Percentiles rank a stretch among this genome's conserved stretches.
These are phyloP conservation scores for Rhamnusium bicolor DNA, from an alignment of 2,888 invertebrate species.

Conservation along the genomic window DNA sequence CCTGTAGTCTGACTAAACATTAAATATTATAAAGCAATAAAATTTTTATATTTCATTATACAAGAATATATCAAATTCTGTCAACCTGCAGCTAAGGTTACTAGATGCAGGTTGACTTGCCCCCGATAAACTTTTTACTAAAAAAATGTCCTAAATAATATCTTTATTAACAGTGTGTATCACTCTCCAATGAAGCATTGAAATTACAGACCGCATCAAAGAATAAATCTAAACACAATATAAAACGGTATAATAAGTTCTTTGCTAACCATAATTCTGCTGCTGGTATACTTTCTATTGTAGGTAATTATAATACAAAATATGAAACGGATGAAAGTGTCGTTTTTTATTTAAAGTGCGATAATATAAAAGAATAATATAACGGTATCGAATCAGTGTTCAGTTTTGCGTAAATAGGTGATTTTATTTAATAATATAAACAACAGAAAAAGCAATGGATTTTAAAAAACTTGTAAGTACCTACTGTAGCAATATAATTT, in stretches of 20 bases:
- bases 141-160: too few relatives aligned
- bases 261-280: neutral
- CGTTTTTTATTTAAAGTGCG: neutral
- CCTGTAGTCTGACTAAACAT: too few relatives aligned
- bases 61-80: too few relatives aligned
- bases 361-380: constrained; percentile 21
- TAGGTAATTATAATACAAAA: constrained; percentile 3
- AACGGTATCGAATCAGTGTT: neutral
- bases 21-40: too few relatives aligned
- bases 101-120: too few relatives aligned
- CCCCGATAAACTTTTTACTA: too few relatives aligned
- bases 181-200: neutral
- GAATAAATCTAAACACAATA: neutral
- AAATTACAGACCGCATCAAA: too few relatives aligned
- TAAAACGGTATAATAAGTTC: neutral
- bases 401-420: neutral
- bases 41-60: too few relatives aligned
- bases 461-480: constrained; percentile 46
- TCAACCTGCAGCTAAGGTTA: too few relatives aligned
- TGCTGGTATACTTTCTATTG: constrained; percentile 16
- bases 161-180: too few relatives aligned
- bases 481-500: neutral
- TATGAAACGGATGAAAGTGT: constrained; percentile 18
- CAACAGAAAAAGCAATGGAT: constrained; percentile 33
- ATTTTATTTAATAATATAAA: neutral